Conservation (phyloP, 2,888 invertebrate species). For the Trachelus troglodyta region DNA sequence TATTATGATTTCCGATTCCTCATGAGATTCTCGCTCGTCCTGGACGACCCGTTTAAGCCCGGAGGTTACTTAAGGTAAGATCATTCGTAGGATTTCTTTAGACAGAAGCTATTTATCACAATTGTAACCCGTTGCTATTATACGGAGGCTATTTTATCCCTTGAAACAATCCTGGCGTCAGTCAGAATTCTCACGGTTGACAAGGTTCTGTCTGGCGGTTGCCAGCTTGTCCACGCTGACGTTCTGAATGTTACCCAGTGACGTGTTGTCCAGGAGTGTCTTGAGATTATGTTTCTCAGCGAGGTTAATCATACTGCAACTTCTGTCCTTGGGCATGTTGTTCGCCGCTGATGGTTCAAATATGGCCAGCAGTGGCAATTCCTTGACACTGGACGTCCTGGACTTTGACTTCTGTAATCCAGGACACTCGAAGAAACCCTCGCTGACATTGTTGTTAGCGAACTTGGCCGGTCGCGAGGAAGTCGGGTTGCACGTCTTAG, state of each 20-base stretch:
- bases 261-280: constrained; percentile 42
- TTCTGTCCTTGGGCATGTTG: constrained; percentile 45
- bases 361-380: constrained; percentile 57
- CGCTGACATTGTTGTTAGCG: constrained; percentile 11
- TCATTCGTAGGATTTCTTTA: neutral
- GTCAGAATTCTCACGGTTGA: constrained; percentile 30
- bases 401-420: constrained; percentile 23
- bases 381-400: constrained; percentile 44
- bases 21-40: neutral
- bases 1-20: neutral
- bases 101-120: neutral
- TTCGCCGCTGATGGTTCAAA: constrained; percentile 38
- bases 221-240: constrained; percentile 52
- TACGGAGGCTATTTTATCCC: neutral
- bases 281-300: constrained; percentile 49
- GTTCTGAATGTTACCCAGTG: constrained; percentile 46
- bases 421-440: constrained; percentile 25
- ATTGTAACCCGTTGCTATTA: neutral
- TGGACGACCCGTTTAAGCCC: neutral
- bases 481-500: constrained; percentile 27
- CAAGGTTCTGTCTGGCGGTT: constrained; percentile 47
- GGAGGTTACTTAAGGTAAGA: neutral
- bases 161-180: constrained; percentile 9
- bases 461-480: constrained; percentile 25
- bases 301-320: constrained; percentile 57